phyloP scores from a whole-genome alignment of 2,113 vertebrate genomes.

The Psettodes erumei region DNA sequence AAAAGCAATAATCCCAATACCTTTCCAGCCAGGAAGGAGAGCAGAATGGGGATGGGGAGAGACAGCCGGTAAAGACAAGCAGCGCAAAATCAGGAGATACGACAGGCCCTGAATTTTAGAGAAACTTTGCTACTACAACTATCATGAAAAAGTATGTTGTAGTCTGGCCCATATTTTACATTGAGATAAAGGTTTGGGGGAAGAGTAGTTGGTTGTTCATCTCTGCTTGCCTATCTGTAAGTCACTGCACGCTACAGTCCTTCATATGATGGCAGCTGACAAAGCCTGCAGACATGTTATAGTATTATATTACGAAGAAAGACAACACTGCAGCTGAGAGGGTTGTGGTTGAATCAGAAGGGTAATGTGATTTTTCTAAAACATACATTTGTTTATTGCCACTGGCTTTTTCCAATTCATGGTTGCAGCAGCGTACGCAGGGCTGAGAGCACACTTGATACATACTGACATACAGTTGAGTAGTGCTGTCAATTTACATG shows the following conservation, averaged over 20 bases:
- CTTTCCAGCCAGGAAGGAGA: too few relatives aligned
- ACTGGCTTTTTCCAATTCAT: constrained; percentile 33
- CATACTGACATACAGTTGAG: not conserved
- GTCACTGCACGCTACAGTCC: not conserved
- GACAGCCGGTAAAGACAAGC: too few relatives aligned
- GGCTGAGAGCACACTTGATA: constrained; percentile 25
- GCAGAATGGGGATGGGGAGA: too few relatives aligned
- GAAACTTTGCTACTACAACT: too few relatives aligned
- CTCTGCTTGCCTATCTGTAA: too few relatives aligned
- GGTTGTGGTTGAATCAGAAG: not conserved
- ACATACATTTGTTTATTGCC: constrained; percentile 9
- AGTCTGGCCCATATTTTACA: too few relatives aligned
- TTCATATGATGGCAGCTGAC: constrained; percentile 26
- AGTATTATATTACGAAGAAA: constrained; percentile 30
- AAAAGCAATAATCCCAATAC: too few relatives aligned
- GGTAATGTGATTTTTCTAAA: not conserved
- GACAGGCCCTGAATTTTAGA: too few relatives aligned
- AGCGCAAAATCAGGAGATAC: too few relatives aligned
- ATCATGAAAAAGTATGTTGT: too few relatives aligned
- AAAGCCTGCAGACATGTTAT: constrained; percentile 38
- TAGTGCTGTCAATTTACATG: not conserved
- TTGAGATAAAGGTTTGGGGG: too few relatives aligned
- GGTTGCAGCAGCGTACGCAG: not conserved
- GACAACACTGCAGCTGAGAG: not conserved
- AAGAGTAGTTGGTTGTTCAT: too few relatives aligned